A percentile compares a stretch with the other conserved stretches of the same genome.
phyloP scores from a whole-genome alignment of 2,888 invertebrate species.

The Philhelius pedissequus region DNA sequence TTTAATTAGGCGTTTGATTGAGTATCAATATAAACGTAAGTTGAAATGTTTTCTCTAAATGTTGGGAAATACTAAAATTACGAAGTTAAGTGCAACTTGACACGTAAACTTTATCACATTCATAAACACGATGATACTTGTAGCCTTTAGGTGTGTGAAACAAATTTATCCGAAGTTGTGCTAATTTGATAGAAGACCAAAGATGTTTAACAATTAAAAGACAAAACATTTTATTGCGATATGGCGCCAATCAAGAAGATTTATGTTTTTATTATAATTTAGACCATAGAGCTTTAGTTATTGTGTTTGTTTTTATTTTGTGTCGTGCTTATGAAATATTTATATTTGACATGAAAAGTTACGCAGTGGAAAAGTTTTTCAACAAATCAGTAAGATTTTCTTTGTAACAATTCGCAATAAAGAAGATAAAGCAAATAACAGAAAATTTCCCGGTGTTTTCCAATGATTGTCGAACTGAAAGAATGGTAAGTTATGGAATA shows the following conservation, averaged over 20 bases:
- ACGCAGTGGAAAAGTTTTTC: background rate
- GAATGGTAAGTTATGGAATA: background rate
- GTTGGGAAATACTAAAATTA: constrained; percentile 26
- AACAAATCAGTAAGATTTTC: background rate
- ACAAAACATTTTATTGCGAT: constrained; percentile 31
- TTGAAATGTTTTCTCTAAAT: constrained; percentile 12
- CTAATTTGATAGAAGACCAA: background rate
- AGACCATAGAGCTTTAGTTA: background rate
- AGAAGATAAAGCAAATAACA: background rate
- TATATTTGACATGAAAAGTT: background rate
- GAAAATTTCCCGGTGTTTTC: background rate
- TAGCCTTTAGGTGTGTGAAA: background rate
- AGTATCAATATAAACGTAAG: background rate
- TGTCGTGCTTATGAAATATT: background rate
- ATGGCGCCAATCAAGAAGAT: constrained; percentile 53
- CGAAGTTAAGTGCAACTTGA: constrained; percentile 31
- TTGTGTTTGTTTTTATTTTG: no score
- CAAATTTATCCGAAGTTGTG: background rate
- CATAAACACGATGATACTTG: background rate
- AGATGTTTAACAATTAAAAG: constrained; percentile 32
- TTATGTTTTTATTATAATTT: constrained; percentile 44
- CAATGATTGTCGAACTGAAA: background rate
- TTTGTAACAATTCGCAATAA: background rate
- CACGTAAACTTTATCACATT: constrained; percentile 40
- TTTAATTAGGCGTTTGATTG: background rate